Evolutionary conservation across 2,113 vertebrate species (phyloP).

Genomic region (Sinocyclocheilus rhinocerous): DNA sequence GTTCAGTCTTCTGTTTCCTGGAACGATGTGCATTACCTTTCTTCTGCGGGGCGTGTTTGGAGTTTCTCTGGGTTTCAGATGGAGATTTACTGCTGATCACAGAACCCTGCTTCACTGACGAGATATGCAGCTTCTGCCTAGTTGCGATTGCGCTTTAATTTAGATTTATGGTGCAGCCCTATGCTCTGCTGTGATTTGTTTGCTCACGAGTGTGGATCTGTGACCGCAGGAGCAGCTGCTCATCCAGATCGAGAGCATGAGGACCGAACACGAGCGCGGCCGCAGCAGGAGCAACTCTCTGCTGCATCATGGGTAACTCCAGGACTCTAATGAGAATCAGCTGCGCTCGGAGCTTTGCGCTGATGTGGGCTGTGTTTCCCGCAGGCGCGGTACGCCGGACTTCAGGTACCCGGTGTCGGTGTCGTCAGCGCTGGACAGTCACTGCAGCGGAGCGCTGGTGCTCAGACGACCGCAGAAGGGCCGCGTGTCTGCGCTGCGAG

Average conservation of each 20-base stretch:
- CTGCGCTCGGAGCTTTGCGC: no score
- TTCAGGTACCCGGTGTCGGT: constrained; percentile 87
- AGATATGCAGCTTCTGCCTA: no score
- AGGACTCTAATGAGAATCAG: constrained; percentile 3
- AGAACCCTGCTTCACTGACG: no score
- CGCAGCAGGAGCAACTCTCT: constrained; percentile 82
- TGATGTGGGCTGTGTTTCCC: no score
- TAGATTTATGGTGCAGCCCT: no score
- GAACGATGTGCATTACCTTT: no score
- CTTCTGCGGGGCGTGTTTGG: no score
- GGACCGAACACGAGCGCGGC: constrained; percentile 86
- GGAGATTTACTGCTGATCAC: no score
- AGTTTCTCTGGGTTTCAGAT: no score
- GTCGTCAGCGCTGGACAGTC: constrained; percentile 82
- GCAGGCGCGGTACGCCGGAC: constrained; percentile 77
- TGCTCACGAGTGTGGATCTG: not conserved
- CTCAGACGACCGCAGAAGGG: constrained; percentile 91
- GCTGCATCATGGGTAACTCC: constrained; percentile 84
- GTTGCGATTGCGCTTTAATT: no score
- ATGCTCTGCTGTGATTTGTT: not conserved
- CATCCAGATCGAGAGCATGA: constrained; percentile 86
- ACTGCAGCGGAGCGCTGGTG: constrained; percentile 84
- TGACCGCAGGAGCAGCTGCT: constrained; percentile 86
- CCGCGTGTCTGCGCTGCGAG: constrained; percentile 86
- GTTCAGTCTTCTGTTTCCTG: no score